Evolutionary conservation across 1,140 invertebrate species (phyloP).

Genomic region (Coptotermes formosanus): DNA sequence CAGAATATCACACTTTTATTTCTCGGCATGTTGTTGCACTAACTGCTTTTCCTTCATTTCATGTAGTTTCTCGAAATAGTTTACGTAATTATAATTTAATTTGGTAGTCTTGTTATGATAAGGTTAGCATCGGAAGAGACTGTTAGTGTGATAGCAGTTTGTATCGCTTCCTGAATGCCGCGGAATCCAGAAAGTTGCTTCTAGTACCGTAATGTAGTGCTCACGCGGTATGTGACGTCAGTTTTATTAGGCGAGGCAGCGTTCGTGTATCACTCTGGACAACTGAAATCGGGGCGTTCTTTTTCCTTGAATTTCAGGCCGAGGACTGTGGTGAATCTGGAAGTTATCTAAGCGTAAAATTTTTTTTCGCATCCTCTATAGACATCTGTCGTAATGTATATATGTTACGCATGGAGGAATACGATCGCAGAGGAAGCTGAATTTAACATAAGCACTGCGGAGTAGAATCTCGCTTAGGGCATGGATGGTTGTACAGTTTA

Average conservation of each 20-base stretch:
- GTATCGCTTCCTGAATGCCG: background rate
- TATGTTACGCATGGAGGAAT: too few relatives aligned
- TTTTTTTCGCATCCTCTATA: too few relatives aligned
- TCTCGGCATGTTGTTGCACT: background rate
- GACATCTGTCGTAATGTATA: too few relatives aligned
- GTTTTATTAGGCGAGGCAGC: background rate
- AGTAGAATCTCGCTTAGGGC: too few relatives aligned
- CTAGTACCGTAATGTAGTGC: background rate
- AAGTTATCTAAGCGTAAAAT: too few relatives aligned
- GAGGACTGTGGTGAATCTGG: too few relatives aligned
- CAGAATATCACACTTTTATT: background rate
- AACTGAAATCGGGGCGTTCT: too few relatives aligned
- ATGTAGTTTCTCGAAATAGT: background rate
- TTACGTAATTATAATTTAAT: background rate
- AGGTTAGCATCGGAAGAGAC: background rate
- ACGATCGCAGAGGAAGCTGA: too few relatives aligned
- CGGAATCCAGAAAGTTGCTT: background rate
- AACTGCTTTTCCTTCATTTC: background rate
- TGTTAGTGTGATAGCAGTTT: background rate
- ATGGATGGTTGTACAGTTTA: too few relatives aligned
- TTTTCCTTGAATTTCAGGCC: too few relatives aligned
- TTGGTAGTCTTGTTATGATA: background rate
- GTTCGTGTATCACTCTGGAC: too few relatives aligned
- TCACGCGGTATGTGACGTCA: background rate
- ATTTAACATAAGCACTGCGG: too few relatives aligned